Conservation (phyloP, 2,113 vertebrate genomes). For the Vanacampus margaritifer region DNA sequence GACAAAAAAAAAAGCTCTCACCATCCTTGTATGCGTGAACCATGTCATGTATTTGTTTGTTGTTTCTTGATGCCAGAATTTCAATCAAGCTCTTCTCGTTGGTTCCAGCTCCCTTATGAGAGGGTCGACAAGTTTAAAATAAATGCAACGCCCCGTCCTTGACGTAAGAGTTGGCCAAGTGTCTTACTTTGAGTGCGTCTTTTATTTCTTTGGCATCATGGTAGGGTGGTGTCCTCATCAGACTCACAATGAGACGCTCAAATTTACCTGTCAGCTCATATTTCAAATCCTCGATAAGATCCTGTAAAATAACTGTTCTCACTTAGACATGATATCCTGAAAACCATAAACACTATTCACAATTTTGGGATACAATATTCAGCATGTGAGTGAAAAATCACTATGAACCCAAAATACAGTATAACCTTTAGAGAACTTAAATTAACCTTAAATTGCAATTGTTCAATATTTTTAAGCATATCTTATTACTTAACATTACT, state of each 20-base stretch:
- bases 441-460: too few relatives aligned
- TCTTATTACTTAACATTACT: too few relatives aligned
- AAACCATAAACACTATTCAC: background rate
- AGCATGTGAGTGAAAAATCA: background rate
- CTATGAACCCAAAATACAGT: too few relatives aligned
- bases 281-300: constrained; percentile 92
- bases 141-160: background rate
- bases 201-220: constrained; percentile 94
- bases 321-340: background rate
- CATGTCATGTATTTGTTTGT: constrained; percentile 81
- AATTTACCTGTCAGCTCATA: constrained; percentile 97
- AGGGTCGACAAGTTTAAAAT: constrained; percentile 7
- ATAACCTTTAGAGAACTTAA: too few relatives aligned
- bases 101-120: constrained; percentile 80
- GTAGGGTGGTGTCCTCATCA: constrained; percentile 87
- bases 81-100: constrained; percentile 93
- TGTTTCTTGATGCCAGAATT: constrained; percentile 89
- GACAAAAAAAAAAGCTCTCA: constrained; percentile 48
- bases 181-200: constrained; percentile 84
- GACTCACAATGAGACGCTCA: constrained; percentile 88
- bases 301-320: constrained; percentile 64
- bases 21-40: constrained; percentile 90
- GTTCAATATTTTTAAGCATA: background rate
- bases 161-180: background rate
- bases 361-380: background rate